Conservation (phyloP, 2,888 invertebrate species). For the Dione juno region DNA sequence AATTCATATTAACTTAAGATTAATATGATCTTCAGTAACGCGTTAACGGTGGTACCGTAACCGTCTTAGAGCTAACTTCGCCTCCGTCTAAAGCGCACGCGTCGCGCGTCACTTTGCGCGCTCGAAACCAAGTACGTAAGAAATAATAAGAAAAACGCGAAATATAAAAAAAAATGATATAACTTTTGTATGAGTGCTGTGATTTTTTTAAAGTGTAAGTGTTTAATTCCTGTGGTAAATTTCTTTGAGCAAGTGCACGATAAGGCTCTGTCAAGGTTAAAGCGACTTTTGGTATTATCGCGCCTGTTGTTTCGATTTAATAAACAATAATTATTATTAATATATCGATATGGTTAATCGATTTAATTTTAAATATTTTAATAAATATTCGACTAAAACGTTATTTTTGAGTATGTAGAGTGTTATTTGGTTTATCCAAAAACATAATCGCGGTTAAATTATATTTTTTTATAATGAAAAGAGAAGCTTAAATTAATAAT, state of each 20-base stretch:
- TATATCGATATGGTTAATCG: neutral
- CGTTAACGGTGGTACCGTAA: conserved; percentile 24
- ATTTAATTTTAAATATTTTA: neutral
- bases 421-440: neutral
- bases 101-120: conserved; percentile 73
- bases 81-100: conserved; percentile 67
- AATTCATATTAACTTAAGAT: conserved; percentile 13
- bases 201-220: conserved; percentile 41
- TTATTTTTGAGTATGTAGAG: neutral
- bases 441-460: conserved; percentile 1
- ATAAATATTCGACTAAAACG: neutral
- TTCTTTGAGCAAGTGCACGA: conserved; percentile 62
- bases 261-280: conserved; percentile 51
- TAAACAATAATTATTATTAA: neutral
- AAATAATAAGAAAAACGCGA: conserved; percentile 49
- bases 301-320: neutral
- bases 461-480: conserved; percentile 3
- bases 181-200: conserved; percentile 40
- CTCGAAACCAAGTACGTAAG: conserved; percentile 60
- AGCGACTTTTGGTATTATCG: conserved; percentile 33
- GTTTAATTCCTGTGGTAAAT: conserved; percentile 40
- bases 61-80: conserved; percentile 53
- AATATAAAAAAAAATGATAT: neutral
- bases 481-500: neutral
- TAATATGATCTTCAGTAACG: conserved; percentile 1